Base-by-base conservation (phyloP, 1,140 invertebrate genomes). In the Acromyrmex heyeri region DNA sequence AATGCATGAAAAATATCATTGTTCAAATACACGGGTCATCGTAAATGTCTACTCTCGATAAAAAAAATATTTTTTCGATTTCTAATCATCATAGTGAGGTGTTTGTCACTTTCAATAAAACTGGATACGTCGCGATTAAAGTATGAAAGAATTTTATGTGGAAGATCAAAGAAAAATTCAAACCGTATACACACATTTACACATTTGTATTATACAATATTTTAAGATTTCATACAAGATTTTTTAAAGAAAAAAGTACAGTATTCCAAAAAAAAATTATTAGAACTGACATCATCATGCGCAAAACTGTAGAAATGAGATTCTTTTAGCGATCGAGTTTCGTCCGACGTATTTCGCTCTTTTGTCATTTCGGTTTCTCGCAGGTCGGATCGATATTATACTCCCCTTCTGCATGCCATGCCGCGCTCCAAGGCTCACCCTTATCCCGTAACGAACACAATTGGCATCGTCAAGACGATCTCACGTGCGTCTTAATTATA, bases 401-500 rank as follows among this genome's bases (percentile, higher is more conserved):
- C 55, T 18, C 14, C 55, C 55, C 79, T 48, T 57, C 79, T 75
- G 69, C 38, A 12, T 16, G 69, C 67, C n/a, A 10, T 73, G 38
- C 53, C 79, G 67, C 53, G 65, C 21, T 59, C 21, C 78, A 44
- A 83, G 55, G 69, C 67, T 73, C 79, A 48, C 79, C 79, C 79
- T 83, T 83, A 83, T 83, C 79, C 79, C 69, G 70, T 83, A 83
- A 83, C 79, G 69, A 83, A 83, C 79, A 73, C 79, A 83, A 83
- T 83, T 83, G 79, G 79, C 79, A 83, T 83, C 79, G 79, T 83
- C 79, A 83, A 83, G 79, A 83, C 79, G 79, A 83, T 83, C 79
- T 83, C 79, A 83, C 79, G 79, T 83, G 69, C 79, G 79, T 83
- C 79, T 83, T 83, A 83, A 83, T 83, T 83, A 83, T 83, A 75